Conservation (phyloP, 2,888 invertebrate genomes). For the Keiferia lycopersicella region DNA sequence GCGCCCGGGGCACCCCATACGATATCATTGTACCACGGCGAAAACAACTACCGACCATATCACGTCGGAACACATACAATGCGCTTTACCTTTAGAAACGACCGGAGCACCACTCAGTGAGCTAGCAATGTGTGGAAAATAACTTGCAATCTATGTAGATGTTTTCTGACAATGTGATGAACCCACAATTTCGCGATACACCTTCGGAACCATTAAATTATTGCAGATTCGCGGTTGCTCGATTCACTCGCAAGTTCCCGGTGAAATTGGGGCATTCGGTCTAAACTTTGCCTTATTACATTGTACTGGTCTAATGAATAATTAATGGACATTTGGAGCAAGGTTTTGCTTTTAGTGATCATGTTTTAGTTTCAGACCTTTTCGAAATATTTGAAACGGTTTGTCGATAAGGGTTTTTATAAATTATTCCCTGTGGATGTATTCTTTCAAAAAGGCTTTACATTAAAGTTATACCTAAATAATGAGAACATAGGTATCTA, state of each 20-base stretch:
- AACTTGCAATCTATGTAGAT: not conserved
- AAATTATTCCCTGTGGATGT: not conserved
- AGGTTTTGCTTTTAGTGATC: conserved; percentile 16
- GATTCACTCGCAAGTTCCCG: conserved; percentile 65
- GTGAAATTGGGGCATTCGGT: conserved; percentile 64
- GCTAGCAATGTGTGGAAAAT: not conserved
- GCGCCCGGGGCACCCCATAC: conserved; percentile 70
- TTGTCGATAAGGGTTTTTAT: not conserved
- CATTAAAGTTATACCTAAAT: too few species aligned
- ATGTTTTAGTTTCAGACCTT: not conserved
- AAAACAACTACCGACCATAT: conserved; percentile 11
- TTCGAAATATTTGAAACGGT: not conserved
- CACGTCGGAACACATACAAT: not conserved
- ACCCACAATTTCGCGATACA: conserved; percentile 65
- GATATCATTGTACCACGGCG: conserved; percentile 51
- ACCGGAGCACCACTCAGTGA: not conserved
- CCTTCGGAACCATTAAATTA: conserved; percentile 75
- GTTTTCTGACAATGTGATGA: conserved; percentile 47
- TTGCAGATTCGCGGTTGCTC: conserved; percentile 66
- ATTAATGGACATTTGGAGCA: conserved; percentile 54
- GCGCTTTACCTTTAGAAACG: not conserved
- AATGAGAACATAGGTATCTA: too few species aligned
- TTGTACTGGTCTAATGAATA: conserved; percentile 58
- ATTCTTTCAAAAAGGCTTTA: too few species aligned
- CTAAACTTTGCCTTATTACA: conserved; percentile 65